phyloP scores from a whole-genome alignment of 2,888 invertebrate genomes.

The Yponomeuta malinellus region DNA sequence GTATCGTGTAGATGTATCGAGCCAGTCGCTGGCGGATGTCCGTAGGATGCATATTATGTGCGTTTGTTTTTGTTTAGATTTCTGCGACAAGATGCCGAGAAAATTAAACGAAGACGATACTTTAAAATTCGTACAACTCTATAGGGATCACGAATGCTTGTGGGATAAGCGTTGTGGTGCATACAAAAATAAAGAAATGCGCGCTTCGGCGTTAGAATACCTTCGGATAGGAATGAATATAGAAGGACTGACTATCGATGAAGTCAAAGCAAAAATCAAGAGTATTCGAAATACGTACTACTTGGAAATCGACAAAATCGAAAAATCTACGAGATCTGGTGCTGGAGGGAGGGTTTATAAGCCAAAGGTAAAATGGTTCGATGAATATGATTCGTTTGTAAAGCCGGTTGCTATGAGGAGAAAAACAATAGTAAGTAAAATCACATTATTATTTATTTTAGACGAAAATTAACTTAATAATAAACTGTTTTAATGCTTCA shows the following conservation, averaged over 20 bases:
- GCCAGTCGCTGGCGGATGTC: too few species aligned
- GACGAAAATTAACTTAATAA: conserved; percentile 15
- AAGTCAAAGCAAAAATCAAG: conserved; percentile 23
- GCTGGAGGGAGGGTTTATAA: conserved; percentile 15
- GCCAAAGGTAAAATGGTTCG: conserved; percentile 25
- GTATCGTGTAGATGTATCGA: too few species aligned
- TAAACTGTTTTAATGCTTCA: too few species aligned
- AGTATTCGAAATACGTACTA: conserved; percentile 25
- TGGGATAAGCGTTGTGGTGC: conserved; percentile 25
- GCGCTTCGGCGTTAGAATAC: conserved; percentile 25
- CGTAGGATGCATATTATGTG: too few species aligned
- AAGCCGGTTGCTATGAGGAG: conserved; percentile 23
- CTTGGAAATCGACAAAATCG: conserved; percentile 23
- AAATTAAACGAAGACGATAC: conserved; percentile 25
- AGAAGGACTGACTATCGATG: conserved; percentile 9
- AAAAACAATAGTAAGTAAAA: conserved; percentile 25
- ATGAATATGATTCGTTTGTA: conserved; percentile 25
- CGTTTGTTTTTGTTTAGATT: conserved; percentile 23
- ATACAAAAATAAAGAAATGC: conserved; percentile 28
- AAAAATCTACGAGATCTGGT: conserved; percentile 24
- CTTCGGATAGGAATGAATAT: conserved; percentile 23
- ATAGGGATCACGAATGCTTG: conserved; percentile 24
- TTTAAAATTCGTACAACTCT: conserved; percentile 22
- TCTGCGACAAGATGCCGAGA: conserved; percentile 22
- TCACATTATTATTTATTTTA: conserved; percentile 24